These are phyloP conservation scores for Sebastes trivittatus DNA, from an alignment of 2,797 vertebrate genomes.

Conservation along the genomic window DNA sequence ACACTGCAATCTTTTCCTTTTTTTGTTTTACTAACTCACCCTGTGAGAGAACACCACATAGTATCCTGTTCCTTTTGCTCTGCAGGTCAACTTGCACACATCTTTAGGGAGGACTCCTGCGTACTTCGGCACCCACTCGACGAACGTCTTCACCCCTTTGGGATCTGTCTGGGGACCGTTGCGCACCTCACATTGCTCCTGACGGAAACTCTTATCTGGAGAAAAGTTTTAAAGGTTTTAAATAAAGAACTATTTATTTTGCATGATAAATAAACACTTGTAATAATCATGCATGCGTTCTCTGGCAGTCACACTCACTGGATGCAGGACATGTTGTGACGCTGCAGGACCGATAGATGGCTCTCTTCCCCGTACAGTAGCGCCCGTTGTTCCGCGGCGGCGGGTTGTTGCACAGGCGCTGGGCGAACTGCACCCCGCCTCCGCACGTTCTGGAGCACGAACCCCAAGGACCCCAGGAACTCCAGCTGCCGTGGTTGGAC, in stretches of 20 bases:
- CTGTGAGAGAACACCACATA: slow-evolving; percentile 97
- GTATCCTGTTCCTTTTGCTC: slow-evolving; percentile 96
- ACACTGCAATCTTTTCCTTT: neutral
- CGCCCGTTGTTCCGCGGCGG: slow-evolving; percentile 94
- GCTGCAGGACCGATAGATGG: slow-evolving; percentile 93
- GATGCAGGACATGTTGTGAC: slow-evolving; percentile 83
- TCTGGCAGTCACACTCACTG: slow-evolving; percentile 76
- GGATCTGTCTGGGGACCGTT: slow-evolving; percentile 95
- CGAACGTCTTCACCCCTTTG: slow-evolving; percentile 94
- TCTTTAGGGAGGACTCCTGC: slow-evolving; percentile 93
- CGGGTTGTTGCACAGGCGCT: slow-evolving; percentile 96
- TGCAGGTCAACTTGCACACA: slow-evolving; percentile 95
- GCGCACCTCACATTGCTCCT: slow-evolving; percentile 94
- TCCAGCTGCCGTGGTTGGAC: slow-evolving; percentile 97
- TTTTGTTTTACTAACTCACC: slow-evolving; percentile 77
- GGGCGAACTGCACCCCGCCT: slow-evolving; percentile 95
- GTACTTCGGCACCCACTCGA: slow-evolving; percentile 98
- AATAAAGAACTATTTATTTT: neutral
- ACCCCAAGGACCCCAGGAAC: slow-evolving; percentile 97
- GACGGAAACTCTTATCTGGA: slow-evolving; percentile 92
- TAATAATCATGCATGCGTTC: neutral
- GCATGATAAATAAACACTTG: neutral
- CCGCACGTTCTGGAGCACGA: slow-evolving; percentile 92
- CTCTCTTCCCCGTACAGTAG: slow-evolving; percentile 95
- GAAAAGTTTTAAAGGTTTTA: neutral